phyloP scores from a whole-genome alignment of 2,888 invertebrate genomes.

The Phyto melanocephala region DNA sequence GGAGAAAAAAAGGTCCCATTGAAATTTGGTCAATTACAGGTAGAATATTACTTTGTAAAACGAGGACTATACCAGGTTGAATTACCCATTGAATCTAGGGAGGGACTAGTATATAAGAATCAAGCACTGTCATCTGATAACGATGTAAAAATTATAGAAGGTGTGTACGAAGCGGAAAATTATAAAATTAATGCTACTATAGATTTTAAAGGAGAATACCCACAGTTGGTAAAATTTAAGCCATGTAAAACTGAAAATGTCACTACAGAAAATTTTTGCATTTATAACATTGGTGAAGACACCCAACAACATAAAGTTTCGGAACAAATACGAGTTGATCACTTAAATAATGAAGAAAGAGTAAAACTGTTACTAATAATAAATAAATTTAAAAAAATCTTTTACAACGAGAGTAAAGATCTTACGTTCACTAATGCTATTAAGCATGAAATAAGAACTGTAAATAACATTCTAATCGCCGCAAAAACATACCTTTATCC shows the following conservation, averaged over 20 bases:
- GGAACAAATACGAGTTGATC: neutral
- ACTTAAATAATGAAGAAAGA: neutral
- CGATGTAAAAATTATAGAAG: constrained; percentile 2
- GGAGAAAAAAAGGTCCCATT: neutral
- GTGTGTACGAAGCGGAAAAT: constrained; percentile 6
- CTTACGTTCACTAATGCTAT: too few relatives aligned
- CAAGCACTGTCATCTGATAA: neutral
- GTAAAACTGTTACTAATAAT: neutral
- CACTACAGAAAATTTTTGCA: neutral
- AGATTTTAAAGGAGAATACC: neutral
- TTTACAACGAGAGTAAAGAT: neutral
- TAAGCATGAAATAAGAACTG: too few relatives aligned
- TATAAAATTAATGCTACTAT: constrained; percentile 16
- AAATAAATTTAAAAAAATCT: too few relatives aligned
- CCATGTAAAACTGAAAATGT: neutral
- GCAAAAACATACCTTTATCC: too few relatives aligned
- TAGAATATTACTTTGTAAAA: too few relatives aligned
- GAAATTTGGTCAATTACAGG: neutral
- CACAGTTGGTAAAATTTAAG: neutral
- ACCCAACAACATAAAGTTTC: neutral
- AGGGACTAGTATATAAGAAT: too few relatives aligned
- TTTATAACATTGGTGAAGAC: too few relatives aligned
- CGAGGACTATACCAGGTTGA: too few relatives aligned
- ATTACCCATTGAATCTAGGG: too few relatives aligned
- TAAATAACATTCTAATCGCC: too few relatives aligned